Conservation (phyloP, 2,797 vertebrate genomes). For the Cygnus olor region DNA sequence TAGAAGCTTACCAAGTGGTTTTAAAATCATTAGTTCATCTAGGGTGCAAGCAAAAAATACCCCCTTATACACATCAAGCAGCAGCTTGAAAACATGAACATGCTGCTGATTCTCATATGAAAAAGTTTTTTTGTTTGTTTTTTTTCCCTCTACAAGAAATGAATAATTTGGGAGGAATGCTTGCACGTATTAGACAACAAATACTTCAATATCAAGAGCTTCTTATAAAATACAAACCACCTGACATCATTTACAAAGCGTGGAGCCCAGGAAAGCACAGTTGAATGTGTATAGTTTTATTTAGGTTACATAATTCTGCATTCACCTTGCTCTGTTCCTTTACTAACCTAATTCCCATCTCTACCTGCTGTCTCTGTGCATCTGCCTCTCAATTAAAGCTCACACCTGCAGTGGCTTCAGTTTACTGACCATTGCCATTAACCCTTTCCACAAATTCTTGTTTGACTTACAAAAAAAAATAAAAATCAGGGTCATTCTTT, state of each 20-base stretch:
- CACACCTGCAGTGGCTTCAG: neutral
- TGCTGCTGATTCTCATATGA: neutral
- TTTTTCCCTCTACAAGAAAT: neutral
- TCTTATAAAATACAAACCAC: neutral
- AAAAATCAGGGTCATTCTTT: accelerated
- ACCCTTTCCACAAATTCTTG: neutral
- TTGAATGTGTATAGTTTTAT: neutral
- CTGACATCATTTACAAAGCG: neutral
- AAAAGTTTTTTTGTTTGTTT: neutral
- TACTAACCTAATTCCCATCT: slow-evolving; percentile 26
- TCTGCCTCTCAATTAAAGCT: slow-evolving; percentile 42
- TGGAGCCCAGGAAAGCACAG: accelerated
- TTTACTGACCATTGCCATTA: neutral
- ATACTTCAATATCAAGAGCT: neutral
- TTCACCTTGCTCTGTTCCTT: slow-evolving; percentile 29
- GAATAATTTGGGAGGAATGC: neutral
- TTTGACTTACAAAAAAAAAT: neutral
- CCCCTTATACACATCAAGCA: neutral
- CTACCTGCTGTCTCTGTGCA: slow-evolving; percentile 31
- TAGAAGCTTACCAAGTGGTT: neutral
- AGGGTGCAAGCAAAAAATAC: neutral
- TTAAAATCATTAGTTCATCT: neutral
- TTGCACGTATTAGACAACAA: neutral
- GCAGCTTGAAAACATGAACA: neutral
- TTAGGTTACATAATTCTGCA: neutral